These are phyloP conservation scores for Malaclemys terrapin DNA, from an alignment of 2,113 vertebrate genomes.

Conservation along the genomic window DNA sequence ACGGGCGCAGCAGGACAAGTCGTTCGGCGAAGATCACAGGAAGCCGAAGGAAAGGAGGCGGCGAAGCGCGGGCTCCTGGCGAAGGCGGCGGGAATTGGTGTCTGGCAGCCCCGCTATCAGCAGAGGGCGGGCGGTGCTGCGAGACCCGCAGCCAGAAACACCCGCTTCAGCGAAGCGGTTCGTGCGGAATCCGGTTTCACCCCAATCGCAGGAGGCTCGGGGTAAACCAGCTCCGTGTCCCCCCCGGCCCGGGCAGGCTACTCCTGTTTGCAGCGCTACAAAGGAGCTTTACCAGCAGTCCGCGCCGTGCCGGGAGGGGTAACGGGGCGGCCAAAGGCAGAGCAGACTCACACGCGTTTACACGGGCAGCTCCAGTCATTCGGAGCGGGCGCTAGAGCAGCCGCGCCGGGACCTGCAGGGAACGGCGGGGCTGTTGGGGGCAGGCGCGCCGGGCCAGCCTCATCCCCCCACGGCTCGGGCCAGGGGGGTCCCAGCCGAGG, in stretches of 20 bases:
- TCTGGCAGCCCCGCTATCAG: no score
- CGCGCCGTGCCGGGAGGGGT: no score
- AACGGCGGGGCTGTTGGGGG: neutral
- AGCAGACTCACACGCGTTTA: neutral
- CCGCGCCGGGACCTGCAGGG: neutral
- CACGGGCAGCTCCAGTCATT: no score
- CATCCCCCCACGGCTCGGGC: neutral
- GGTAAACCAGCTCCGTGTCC: no score
- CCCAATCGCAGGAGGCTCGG: no score
- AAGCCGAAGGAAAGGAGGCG: neutral
- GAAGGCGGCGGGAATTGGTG: neutral
- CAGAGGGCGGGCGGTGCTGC: no score
- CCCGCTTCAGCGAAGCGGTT: no score
- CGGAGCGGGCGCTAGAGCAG: neutral
- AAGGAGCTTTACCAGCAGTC: neutral
- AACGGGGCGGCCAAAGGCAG: fast-evolving
- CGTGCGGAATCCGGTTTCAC: no score
- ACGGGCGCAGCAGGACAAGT: neutral
- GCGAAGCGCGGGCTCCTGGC: neutral
- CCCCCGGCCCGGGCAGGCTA: fast-evolving
- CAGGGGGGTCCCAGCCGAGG: neutral
- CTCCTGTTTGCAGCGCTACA: fast-evolving
- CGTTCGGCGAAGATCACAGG: neutral
- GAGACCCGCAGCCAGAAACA: no score
- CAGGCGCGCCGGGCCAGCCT: neutral